Base-by-base conservation (phyloP, 2,888 invertebrate genomes). In the Xanthostigma xanthostigma region DNA sequence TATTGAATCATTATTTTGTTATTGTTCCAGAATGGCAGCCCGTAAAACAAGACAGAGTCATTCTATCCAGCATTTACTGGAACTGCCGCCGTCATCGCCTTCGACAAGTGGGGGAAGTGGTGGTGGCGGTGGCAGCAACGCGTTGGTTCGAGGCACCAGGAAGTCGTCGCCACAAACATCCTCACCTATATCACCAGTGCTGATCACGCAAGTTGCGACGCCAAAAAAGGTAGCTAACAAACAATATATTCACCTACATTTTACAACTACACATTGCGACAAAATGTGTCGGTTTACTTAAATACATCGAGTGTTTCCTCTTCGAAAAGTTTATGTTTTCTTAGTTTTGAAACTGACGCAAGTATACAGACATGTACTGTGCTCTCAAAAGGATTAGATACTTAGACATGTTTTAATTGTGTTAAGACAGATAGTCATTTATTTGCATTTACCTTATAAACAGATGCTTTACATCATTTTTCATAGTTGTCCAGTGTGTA, bases 11-110 rank as follows among this genome's bases (percentile, higher is more conserved):
- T 6, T 27, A 6, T 27, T 44, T 34, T 44, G 35, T 14, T 11
- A 11, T 44, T 36, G 14, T 41, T n/a, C 27, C 51, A 65, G 68
- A 58, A 69, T 69, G 69, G 66, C 68, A 59, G 64, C 67, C 53
- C 65, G 66, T 58, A 70, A 68, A 59, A 70, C 68, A 53, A 65
- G 67, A 54, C 68, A 71, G 56, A 70, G 68, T 57, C 72, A 74
- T 60, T 71, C 71, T 51, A 74, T 73, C 57, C 72, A 73, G 61
- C 69, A 72, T 59, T 67, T 73, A 48, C 64, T 74, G 60, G 70
- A 73, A 58, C 64, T 73, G 55, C 62, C 66, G 47, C 68, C 69
- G 53, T 66, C 66, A 51, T 64, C 68, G 53, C 64, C 67, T 53
- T 61, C 60, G 49, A 57, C 55, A 36, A 33, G 37, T 27, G 27